Evolutionary conservation across 2,797 vertebrate genomes (phyloP), one percentile per base, ranked within the genome.

Genomic region (Allobates femoralis): DNA sequence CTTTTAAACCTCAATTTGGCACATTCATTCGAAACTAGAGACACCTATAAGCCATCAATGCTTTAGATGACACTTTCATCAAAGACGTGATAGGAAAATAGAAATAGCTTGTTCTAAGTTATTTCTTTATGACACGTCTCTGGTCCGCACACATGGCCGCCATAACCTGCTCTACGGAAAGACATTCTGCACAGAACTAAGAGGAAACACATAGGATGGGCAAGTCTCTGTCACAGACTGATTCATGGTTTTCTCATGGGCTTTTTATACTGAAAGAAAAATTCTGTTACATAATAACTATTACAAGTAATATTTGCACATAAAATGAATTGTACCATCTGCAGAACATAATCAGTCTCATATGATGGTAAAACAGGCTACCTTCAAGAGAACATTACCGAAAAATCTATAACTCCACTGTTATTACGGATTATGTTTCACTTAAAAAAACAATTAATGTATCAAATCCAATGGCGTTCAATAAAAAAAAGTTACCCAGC

Each of bases 1-100:
- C 79, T 86, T 86, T 81, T 86, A 86, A 71, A 86, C 46, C 81
- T 78, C 62, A 71, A 37, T 78, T 69, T 87, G 85, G 85, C 85
- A 83, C 85, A 71, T 83, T 86, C 58, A 77, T 77, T 62, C 82
- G 85, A 83, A 87, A 87, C 75, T 83, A 71, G 80, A 83, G 74
- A 71, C 85, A 77, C 79, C 85, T 37, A 83, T 64, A 77, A 78
- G 74, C 80, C 60, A 87, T 78, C 73, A 32, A 41, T 64, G 37
- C 64, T 87, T 87, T 83, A 83, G 41, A 87, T 87, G 80, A 74
- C 32, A 69, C 60, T 71, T 75, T 67, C 86, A 79, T 41, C 62
- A n/a, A 19, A 51, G 53, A 79, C 53, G 34, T 53, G 75, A 71
- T 83, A 83, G 78, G 67, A 87, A 83, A 83, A 71, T 28, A 46